Base-by-base conservation (phyloP, 2,888 invertebrate genomes). In the Agriopis aurantiaria region DNA sequence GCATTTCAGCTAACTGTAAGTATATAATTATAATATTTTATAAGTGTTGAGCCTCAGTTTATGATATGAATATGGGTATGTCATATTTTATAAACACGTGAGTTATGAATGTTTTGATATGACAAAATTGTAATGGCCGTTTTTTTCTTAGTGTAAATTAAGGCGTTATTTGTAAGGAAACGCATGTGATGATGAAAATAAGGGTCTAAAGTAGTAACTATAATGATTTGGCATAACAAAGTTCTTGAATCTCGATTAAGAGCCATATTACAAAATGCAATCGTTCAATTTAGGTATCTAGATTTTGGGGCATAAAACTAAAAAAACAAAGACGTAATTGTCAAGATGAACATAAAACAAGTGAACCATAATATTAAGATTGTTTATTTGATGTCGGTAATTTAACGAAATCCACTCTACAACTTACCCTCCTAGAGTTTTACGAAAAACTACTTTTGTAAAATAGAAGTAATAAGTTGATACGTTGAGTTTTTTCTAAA, bases 121-220 rank as follows among this genome's bases (percentile, higher is more conserved):
- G 48, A 71, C 60, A 62, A 61, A 70, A 73, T 73, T 78, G 76
- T 79, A 80, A 70, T 17, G 45, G 62, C 62, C 65, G 59, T 17
- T 69, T 75, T 66, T 74, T 75, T 72, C 70, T 73, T 75, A 74
- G 69, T 74, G 68, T 74, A 71, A 63, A 66, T 65, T 71, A 66
- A 59, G 72, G 71, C 71, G 71, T 83, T 89, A 88, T 82, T 23
- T 79, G 78, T 92, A 93, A 91, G 90, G 86, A 80, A 91, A 92
- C 91, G 86, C 88, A 88, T 93, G 92, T 93, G 92, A 93, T 93
- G 89, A 88, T 88, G 87, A 88, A 91, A 88, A 85, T 87, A 89
- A 91, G 91, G 91, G 89, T 91, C 90, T 90, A 91, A 90, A 86
- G 81, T 87, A 88, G 85, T 85, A 87, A 85, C 83, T 87, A 83